Evolutionary conservation across 1,140 invertebrate genomes (phyloP), one percentile per base, ranked within the genome.

Genomic region (Riptortus pedestris): DNA sequence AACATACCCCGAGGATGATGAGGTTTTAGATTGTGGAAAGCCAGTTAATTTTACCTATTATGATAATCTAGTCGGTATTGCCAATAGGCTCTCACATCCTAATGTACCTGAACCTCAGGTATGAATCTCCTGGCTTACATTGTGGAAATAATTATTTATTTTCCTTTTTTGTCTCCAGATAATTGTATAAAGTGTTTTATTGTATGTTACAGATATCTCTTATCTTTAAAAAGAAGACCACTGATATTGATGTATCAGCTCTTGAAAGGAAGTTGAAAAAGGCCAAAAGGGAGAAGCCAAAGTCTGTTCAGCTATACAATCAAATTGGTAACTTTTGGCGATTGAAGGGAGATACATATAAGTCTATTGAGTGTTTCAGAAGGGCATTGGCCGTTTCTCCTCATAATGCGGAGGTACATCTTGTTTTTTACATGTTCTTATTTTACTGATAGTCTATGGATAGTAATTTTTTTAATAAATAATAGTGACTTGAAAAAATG

Each of bases 301-400:
- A 89, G 70, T 91, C 89, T 57, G 84, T 90, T 27, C 85, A 90
- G 71, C 76, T 91, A 33, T 91, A 90, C 72, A 91, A 91, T 72
- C 88, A 92, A 73, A 91, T 93, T 71, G 90, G 89, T 4, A 92
- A 93, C 74, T 93, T 90, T 72, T 88, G 85, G 84, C 79, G 89
- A 67, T 88, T 91, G 67, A 90, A 90, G 74, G 89, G 89, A 7
- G 85, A 90, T 72, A 87, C 89, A 7, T 79, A 85, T 70, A 83
- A 85, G 70, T 87, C 89, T 0, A 91, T 93, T 66, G 90, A 93
- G 73, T 93, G 90, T 71, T 93, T 91, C 74, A 79, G 90, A 60
- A 80, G 87, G 72, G 89, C 88, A 2, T 77, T 93, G 22, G 85
- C 88, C 22, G 84, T 91, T 0, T 88, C 87, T 43, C 90, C 90